Evolutionary conservation across 1,140 invertebrate species (phyloP).

Genomic region (Apis laboriosa): DNA sequence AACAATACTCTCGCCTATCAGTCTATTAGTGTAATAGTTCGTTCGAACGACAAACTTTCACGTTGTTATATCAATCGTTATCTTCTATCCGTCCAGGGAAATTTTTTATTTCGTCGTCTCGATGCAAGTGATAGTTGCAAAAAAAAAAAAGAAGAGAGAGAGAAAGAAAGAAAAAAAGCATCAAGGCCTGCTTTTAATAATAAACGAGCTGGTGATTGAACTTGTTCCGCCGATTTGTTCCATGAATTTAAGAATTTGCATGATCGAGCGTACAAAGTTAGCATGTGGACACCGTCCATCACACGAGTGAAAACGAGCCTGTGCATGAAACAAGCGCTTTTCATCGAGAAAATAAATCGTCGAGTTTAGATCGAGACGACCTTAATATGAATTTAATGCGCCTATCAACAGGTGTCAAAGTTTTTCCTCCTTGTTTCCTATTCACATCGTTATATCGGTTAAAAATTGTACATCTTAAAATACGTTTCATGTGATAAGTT

Average conservation of each 20-base stretch:
- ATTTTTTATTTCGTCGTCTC: no score
- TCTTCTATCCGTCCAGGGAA: no score
- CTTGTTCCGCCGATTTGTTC: slow-evolving; percentile 53
- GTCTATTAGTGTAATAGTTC: no score
- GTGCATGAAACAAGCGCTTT: slow-evolving; percentile 38
- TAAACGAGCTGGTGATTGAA: slow-evolving; percentile 31
- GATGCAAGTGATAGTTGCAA: no score
- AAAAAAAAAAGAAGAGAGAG: neutral
- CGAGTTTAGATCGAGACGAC: slow-evolving; percentile 56
- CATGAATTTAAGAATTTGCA: slow-evolving; percentile 55
- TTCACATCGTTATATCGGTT: neutral
- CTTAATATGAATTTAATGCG: slow-evolving; percentile 68
- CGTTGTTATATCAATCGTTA: no score
- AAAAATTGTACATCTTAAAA: no score
- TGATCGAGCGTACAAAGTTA: slow-evolving; percentile 42
- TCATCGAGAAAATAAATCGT: slow-evolving; percentile 41
- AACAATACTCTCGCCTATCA: no score
- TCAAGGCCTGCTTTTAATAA: no score
- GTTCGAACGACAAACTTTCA: no score
- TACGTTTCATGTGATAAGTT: no score
- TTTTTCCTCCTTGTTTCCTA: neutral
- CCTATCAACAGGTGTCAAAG: slow-evolving; percentile 37
- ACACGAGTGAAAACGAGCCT: neutral
- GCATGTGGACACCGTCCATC: neutral
- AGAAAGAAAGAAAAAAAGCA: neutral